These are phyloP conservation scores for Erebia epiphron DNA, from an alignment of 2,888 invertebrate genomes.

Conservation along the genomic window DNA sequence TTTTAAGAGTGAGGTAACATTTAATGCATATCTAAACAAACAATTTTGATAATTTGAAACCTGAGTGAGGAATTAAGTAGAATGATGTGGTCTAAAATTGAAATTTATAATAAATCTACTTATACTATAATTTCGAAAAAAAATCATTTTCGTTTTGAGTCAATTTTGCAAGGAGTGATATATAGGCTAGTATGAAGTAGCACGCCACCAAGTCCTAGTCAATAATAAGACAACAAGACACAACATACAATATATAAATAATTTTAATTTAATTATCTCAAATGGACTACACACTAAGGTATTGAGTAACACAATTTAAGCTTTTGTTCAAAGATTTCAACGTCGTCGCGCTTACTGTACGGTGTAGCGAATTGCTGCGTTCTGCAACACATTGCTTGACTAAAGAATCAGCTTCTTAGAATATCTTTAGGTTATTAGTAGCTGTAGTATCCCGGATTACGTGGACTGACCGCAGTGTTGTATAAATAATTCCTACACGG, in stretches of 20 bases:
- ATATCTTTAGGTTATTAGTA: constrained; percentile 42
- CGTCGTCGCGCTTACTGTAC: constrained; percentile 42
- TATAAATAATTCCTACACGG: constrained; percentile 2
- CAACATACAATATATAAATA: too few species aligned
- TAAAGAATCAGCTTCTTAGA: constrained; percentile 47
- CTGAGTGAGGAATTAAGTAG: neutral
- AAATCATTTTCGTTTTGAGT: too few species aligned
- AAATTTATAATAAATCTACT: too few species aligned
- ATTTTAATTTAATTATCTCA: constrained; percentile 5
- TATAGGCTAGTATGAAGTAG: too few species aligned
- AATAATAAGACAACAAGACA: too few species aligned
- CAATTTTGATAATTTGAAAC: neutral
- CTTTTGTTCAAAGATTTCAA: constrained; percentile 42
- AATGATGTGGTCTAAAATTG: too few species aligned
- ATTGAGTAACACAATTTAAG: constrained; percentile 28
- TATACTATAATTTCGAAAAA: too few species aligned
- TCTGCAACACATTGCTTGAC: constrained; percentile 47
- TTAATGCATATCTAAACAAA: constrained; percentile 33
- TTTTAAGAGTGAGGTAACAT: constrained; percentile 38
- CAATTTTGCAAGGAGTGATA: too few species aligned
- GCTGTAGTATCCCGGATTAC: constrained; percentile 44
- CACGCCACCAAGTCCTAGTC: too few species aligned
- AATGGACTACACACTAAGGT: constrained; percentile 4
- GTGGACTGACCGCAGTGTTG: constrained; percentile 46
- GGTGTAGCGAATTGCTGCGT: constrained; percentile 45